These are phyloP conservation scores for Psococerastis gibbosa DNA, from an alignment of 2,888 invertebrate species.

Conservation along the genomic window DNA sequence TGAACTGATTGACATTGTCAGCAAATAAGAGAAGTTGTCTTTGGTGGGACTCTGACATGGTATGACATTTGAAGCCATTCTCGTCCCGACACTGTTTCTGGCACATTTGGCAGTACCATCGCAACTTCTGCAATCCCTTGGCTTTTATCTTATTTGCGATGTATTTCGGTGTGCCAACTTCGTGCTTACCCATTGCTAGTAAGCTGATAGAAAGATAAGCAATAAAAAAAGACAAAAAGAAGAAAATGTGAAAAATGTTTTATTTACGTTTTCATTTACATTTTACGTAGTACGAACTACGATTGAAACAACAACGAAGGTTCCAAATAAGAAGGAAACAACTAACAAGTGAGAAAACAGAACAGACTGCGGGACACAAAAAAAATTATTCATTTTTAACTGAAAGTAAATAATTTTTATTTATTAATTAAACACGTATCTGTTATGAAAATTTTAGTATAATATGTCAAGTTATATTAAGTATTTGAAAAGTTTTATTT, in stretches of 20 bases:
- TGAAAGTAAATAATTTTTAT: too few species aligned
- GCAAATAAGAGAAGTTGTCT: constrained; percentile 88
- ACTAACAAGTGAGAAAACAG: too few species aligned
- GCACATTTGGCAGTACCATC: constrained; percentile 99
- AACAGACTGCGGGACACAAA: too few species aligned
- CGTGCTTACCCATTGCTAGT: constrained; percentile 59
- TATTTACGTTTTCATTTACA: too few species aligned
- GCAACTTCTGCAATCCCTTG: constrained; percentile 90
- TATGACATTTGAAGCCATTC: constrained; percentile 98
- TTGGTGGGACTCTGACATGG: constrained; percentile 94
- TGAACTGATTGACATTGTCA: constrained; percentile 77
- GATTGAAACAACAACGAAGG: too few species aligned
- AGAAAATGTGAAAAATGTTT: too few species aligned
- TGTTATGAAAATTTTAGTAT: too few species aligned
- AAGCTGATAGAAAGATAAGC: neutral
- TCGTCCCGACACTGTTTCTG: constrained; percentile 98
- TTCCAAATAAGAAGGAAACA: too few species aligned
- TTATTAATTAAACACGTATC: too few species aligned
- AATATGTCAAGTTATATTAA: neutral
- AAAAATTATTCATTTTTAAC: too few species aligned
- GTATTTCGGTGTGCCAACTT: constrained; percentile 90
- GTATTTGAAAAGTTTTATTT: neutral
- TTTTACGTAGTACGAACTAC: too few species aligned
- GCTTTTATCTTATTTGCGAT: constrained; percentile 97
- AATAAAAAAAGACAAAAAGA: too few species aligned